These are phyloP conservation scores for Sclerodermus sp. DNA, from an alignment of 2,888 invertebrate species.

Conservation along the genomic window DNA sequence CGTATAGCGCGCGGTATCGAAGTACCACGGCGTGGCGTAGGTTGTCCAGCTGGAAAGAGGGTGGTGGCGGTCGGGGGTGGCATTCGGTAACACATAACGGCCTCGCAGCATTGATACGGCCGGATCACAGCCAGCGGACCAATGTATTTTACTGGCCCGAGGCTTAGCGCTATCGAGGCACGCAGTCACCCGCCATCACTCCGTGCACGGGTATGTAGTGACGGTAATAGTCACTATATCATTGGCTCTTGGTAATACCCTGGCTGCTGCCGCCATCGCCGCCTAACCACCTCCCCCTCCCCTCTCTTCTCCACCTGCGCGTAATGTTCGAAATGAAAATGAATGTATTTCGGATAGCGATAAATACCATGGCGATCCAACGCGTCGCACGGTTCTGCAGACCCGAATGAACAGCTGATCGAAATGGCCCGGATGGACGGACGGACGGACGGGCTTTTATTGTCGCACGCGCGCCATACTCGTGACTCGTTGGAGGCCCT, in stretches of 20 bases:
- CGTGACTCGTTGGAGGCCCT: too few relatives aligned
- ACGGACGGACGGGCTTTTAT: conserved; percentile 43
- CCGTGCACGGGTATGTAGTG: conserved; percentile 55
- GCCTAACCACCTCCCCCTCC: conserved; percentile 2
- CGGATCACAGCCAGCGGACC: conserved; percentile 57
- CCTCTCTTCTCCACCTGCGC: conserved; percentile 27
- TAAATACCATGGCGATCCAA: conserved; percentile 54
- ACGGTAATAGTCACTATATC: conserved; percentile 59
- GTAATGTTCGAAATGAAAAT: conserved; percentile 58
- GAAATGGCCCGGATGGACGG: conserved; percentile 40
- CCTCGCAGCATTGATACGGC: conserved; percentile 56
- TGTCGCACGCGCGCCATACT: conserved; percentile 29
- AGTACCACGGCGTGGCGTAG: conserved; percentile 24
- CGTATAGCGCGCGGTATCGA: conserved; percentile 32
- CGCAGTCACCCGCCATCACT: conserved; percentile 58
- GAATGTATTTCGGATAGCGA: conserved; percentile 58
- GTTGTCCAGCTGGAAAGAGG: conserved; percentile 14
- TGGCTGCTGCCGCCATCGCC: conserved; percentile 31
- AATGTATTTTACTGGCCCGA: conserved; percentile 56
- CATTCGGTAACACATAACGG: conserved; percentile 48
- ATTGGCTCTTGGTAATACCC: conserved; percentile 58
- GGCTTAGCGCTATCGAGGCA: conserved; percentile 58
- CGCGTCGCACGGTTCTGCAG: conserved; percentile 36
- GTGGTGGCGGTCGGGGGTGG: conserved; percentile 9
- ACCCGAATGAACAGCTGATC: conserved; percentile 48